Base-by-base conservation (phyloP, 2,797 vertebrate species). In the Fistularia tabacaria region DNA sequence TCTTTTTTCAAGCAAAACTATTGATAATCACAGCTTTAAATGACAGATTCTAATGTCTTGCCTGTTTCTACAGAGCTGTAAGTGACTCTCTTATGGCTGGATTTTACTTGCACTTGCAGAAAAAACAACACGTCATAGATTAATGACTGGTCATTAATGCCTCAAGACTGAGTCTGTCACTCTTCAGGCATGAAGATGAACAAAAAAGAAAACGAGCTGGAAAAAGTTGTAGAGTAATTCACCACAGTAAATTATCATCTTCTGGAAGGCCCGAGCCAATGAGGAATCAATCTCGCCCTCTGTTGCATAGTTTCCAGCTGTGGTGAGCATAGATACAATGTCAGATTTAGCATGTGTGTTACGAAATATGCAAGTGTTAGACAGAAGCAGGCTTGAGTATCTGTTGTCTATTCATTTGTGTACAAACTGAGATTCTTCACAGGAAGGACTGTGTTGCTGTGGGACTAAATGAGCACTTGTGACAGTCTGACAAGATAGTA, bases 401-500 rank as follows among this genome's bases (percentile, higher is more conserved):
- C 44, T 57, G 59, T 38, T 47, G 54, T 39, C 49, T 12, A 40
- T 14, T 73, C 8, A 38, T 69, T 56, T 54, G 49, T 57, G 57
- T 74, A 49, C 71, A 67, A 51, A 53, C 62, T 9, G 36, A 46
- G 7, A 41, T 48, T 45, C 74, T 64, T 65, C 51, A 15, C 25
- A 54, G 62, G 60, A 48, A 58, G 51, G 51, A 38, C 61, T 15
- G 42, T 25, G 45, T 46, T 51, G 50, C 49, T 43, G 15, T 64
- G 59, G 44, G 67, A 53, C 61, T 43, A 49, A 46, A 59, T 59
- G 48, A 59, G 58, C 57, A 47, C 56, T 55, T 61, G 53, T 60
- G 62, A 74, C 69, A 72, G 56, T 40, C 73, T 71, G 75, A 82
- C 73, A 77, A 81, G 80, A 85, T 65, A 68, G 74, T 73, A 25